A percentile compares a stretch with the other conserved stretches of the same genome.
These are phyloP conservation scores for Listronotus bonariensis DNA, from an alignment of 1,140 invertebrate species.

Conservation along the genomic window DNA sequence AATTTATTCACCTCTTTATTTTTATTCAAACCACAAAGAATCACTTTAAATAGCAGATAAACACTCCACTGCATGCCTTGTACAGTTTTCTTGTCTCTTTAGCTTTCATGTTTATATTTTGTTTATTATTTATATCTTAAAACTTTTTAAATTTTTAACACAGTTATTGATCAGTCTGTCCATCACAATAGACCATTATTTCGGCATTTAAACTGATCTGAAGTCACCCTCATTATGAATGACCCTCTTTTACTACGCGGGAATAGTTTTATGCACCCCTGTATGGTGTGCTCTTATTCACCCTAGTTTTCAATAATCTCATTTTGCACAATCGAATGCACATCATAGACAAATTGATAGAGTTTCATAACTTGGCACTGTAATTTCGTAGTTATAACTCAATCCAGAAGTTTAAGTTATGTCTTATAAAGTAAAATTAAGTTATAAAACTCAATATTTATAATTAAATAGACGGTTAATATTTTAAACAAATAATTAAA, in stretches of 20 bases:
- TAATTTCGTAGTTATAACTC: no score
- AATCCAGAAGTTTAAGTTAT: no score
- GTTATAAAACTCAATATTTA: no score
- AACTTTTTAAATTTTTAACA: background rate
- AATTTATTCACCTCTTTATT: background rate
- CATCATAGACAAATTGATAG: constrained; percentile 1
- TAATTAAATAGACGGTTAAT: no score
- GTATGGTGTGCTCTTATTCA: background rate
- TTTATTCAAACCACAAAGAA: background rate
- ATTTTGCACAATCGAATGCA: constrained; percentile 16
- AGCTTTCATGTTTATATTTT: no score
- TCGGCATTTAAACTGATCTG: background rate
- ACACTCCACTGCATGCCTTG: background rate
- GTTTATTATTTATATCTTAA: no score
- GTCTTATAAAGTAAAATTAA: no score
- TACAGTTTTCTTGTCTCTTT: background rate
- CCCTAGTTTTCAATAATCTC: constrained; percentile 15
- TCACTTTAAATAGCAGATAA: background rate
- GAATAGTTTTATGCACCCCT: constrained; percentile 6
- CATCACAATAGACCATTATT: background rate
- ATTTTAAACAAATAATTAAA: no score
- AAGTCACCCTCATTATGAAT: constrained; percentile 26
- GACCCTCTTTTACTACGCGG: constrained; percentile 14
- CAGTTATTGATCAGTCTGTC: background rate
- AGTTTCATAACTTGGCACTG: background rate